phyloP scores from a whole-genome alignment of 2,797 vertebrate species.

The Sylvia borin region DNA sequence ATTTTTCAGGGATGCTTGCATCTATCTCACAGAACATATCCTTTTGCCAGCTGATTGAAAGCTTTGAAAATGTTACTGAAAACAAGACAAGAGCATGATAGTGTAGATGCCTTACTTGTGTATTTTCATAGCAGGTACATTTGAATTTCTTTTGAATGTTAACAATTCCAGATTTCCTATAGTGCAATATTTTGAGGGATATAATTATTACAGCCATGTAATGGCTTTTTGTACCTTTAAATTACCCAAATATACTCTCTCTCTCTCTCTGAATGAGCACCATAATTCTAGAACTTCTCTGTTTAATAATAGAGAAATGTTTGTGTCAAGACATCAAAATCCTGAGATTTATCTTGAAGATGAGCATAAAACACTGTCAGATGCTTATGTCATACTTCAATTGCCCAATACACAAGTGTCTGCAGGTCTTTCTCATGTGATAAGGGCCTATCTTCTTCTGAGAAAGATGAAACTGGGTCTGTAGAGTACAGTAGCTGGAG shows the following conservation, averaged over 20 bases:
- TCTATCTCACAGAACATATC: not conserved
- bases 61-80: not conserved
- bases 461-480: not conserved
- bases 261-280: not conserved
- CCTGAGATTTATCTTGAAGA: not conserved
- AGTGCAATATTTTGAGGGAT: not conserved
- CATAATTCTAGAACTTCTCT: not conserved
- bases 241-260: not conserved
- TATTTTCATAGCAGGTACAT: not conserved
- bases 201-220: not conserved
- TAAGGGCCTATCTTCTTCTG: not conserved
- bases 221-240: not conserved
- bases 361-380: not conserved
- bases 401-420: not conserved
- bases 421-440: not conserved
- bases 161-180: not conserved
- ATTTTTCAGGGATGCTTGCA: not conserved
- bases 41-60: not conserved
- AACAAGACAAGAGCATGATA: not conserved
- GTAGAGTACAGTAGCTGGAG: not conserved
- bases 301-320: not conserved
- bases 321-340: not conserved
- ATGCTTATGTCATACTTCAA: not conserved
- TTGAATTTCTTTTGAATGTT: not conserved
- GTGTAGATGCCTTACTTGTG: not conserved